Conservation (phyloP, 2,888 invertebrate genomes). For the Schizotus pectinicornis region DNA sequence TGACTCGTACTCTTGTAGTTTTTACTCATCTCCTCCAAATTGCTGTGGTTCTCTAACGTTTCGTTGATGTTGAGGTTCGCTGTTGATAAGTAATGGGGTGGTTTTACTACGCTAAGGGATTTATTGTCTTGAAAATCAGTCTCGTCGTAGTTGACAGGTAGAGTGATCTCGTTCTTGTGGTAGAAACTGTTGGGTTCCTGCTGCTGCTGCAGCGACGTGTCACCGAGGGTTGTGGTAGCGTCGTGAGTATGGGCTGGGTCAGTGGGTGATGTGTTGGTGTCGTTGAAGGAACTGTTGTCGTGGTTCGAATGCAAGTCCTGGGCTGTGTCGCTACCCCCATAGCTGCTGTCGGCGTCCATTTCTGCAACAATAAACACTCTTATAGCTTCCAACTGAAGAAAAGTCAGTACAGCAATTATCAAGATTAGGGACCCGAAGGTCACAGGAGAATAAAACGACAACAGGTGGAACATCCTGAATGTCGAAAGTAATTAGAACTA, state of each 20-base stretch:
- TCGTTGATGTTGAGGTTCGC: conserved; percentile 57
- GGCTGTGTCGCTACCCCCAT: conserved; percentile 58
- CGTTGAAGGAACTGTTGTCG: conserved; percentile 44
- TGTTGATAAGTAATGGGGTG: conserved; percentile 55
- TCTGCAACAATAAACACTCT: conserved; percentile 29
- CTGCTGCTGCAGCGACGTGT: conserved; percentile 32
- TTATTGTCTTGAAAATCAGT: conserved; percentile 44
- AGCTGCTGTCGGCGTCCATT: conserved; percentile 59
- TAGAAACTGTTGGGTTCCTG: conserved; percentile 46
- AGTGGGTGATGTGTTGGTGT: conserved; percentile 28
- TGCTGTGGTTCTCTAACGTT: conserved; percentile 46
- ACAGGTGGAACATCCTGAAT: no score
- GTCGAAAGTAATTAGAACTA: no score
- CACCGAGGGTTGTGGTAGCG: conserved; percentile 30
- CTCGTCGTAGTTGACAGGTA: conserved; percentile 56
- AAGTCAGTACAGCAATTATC: no score
- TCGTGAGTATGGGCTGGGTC: conserved; percentile 30
- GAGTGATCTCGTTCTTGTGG: conserved; percentile 57
- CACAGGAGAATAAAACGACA: no score
- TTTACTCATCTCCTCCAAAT: conserved; percentile 54
- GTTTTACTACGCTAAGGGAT: conserved; percentile 38
- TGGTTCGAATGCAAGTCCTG: conserved; percentile 50
- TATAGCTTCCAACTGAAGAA: no score
- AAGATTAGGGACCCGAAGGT: no score
- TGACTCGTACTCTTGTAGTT: conserved; percentile 56